Evolutionary conservation across 2,797 vertebrate genomes (phyloP), one percentile per base, ranked within the genome.

Genomic region (Sciaenops ocellatus): DNA sequence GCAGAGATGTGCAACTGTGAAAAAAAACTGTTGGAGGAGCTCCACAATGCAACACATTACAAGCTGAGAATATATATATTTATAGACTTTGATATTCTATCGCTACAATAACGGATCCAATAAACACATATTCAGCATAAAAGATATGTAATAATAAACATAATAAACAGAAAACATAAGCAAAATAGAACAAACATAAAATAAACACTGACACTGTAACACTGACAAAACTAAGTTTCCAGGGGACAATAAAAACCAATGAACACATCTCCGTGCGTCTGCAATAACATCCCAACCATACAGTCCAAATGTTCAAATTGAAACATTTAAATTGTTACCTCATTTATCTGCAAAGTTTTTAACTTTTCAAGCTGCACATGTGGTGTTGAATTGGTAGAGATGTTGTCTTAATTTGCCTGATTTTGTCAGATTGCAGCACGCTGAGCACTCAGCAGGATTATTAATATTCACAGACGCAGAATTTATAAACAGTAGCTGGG

Each of bases 1-100:
- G 56, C 50, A 80, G 30, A 69, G 9, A 76, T 59, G 20, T 57
- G 63, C 61, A 66, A 69, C 57, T 28, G 5, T 73, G 47, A 59
- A 67, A 66, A 41, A 80, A 51, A 3, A 60, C 55, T 28, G 16
- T 46, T 73, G 70, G 47, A 76, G 42, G 3, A 24, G 30, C 42
- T 71, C n/a, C 57, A 71, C 38, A 62, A 22, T 34, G 16, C 24
- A 48, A n/a, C 26, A 44, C 38, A 17, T 47, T 18, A 28, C 28
- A n/a, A 30, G 0, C 20, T 56, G 42, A 63, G 69, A n/a, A 20
- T 51, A 41, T 20, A 4, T 59, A 56, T 26, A 46, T 74, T 44
- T 79, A 0, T 59, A 54, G 22, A 28, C 65, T 60, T 34, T 7
- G 13, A 17, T 50, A 55, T 73, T 78, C 70, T 22, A 15, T 46